Evolutionary conservation across 2,113 vertebrate genomes (phyloP).

Genomic region (Bettongia penicillata): DNA sequence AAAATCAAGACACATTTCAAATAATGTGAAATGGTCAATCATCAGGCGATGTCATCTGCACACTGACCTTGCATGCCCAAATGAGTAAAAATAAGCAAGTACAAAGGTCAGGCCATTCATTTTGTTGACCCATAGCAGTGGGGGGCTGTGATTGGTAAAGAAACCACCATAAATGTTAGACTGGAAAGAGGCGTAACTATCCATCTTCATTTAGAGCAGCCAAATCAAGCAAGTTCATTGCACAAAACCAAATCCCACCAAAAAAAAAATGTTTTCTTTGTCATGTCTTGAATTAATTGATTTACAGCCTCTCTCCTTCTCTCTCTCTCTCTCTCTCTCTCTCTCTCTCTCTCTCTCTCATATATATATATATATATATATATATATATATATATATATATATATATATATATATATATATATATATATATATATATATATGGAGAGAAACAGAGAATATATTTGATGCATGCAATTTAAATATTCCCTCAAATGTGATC

Average conservation of each 20-base stretch:
- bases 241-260: conserved; percentile 6
- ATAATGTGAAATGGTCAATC: background rate
- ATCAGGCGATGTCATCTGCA: conserved; percentile 22
- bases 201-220: background rate
- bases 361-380: no score
- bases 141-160: background rate
- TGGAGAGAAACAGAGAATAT: background rate
- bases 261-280: background rate
- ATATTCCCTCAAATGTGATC: conserved; percentile 7
- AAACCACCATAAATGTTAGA: background rate
- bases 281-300: background rate
- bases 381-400: no score
- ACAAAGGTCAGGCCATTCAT: background rate
- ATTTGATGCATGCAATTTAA: background rate
- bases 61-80: background rate
- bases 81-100: background rate
- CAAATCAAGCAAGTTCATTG: conserved; percentile 19
- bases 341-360: no score
- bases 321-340: no score
- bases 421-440: no score
- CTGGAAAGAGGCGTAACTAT: conserved; percentile 10
- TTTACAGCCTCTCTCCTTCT: background rate
- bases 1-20: conserved; percentile 13
- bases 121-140: background rate
- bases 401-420: no score